Percentiles rank a stretch among this genome's conserved stretches.
These are phyloP conservation scores for Chaenocephalus aceratus DNA, from an alignment of 2,113 vertebrate genomes.

Conservation along the genomic window DNA sequence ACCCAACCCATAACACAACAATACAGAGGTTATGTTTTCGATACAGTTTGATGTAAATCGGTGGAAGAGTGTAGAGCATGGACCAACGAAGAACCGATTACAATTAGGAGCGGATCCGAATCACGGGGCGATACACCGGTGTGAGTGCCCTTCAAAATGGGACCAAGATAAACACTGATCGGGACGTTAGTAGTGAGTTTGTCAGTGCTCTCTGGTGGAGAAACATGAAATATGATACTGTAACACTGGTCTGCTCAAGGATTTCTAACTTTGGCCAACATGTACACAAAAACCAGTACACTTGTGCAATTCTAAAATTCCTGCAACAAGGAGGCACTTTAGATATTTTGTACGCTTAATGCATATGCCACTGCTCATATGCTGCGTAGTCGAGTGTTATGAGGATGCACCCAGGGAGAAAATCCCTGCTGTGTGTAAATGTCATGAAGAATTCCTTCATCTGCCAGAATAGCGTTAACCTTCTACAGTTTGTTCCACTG, in stretches of 20 bases:
- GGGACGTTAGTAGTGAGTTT: not conserved
- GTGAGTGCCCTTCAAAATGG: too few relatives aligned
- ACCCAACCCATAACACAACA: not conserved
- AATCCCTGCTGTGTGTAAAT: conserved; percentile 79
- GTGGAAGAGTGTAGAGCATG: too few relatives aligned
- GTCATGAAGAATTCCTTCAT: conserved; percentile 82
- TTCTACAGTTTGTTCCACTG: conserved; percentile 84
- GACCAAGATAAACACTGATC: not conserved
- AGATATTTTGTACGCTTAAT: conserved; percentile 73
- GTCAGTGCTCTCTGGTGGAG: conserved; percentile 13
- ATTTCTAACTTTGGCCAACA: not conserved
- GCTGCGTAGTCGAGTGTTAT: conserved; percentile 59
- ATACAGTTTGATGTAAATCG: too few relatives aligned
- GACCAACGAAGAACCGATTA: too few relatives aligned
- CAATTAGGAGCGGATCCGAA: too few relatives aligned
- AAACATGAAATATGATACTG: not conserved
- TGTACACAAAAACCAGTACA: not conserved
- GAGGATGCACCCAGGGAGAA: conserved; percentile 64
- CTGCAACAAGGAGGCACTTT: conserved; percentile 45
- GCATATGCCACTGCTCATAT: conserved; percentile 64
- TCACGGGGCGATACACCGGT: too few relatives aligned
- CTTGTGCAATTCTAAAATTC: not conserved
- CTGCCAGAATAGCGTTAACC: conserved; percentile 80
- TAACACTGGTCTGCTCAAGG: too few relatives aligned
- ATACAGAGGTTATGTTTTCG: too few relatives aligned